phyloP scores from a whole-genome alignment of 2,113 vertebrate species.

The Erinaceus europaeus region DNA sequence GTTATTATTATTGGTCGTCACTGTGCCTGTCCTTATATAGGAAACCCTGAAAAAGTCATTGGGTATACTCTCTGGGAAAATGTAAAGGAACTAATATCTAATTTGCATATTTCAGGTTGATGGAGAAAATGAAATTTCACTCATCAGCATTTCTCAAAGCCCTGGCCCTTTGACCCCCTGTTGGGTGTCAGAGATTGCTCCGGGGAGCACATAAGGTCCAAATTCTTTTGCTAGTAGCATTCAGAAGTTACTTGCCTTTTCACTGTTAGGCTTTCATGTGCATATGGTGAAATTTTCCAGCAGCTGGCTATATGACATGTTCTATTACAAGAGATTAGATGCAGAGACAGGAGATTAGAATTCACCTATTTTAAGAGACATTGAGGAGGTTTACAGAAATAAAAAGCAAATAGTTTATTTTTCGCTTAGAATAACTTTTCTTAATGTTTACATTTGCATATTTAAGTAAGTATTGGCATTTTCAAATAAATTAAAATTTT shows the following conservation, averaged over 20 bases:
- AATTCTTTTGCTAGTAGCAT: not conserved
- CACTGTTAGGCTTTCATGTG: not conserved
- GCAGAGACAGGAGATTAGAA: not conserved
- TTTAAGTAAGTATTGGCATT: not conserved
- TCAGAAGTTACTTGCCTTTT: slow-evolving; percentile 8
- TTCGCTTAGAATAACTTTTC: slow-evolving; percentile 4
- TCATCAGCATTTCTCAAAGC: not conserved
- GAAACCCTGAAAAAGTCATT: not conserved
- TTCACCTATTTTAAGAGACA: not conserved
- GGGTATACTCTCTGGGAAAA: not conserved
- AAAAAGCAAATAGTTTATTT: not conserved
- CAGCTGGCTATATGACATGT: not conserved
- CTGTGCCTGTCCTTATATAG: not conserved
- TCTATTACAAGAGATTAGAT: not conserved
- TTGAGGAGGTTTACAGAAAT: not conserved
- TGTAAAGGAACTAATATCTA: not conserved
- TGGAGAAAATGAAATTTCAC: not conserved
- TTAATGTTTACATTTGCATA: not conserved
- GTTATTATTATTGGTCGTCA: not conserved
- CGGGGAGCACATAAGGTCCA: not conserved
- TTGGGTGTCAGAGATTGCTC: not conserved
- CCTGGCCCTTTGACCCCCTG: not conserved
- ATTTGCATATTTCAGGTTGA: not conserved
- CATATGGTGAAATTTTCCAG: not conserved
- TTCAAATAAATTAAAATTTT: slow-evolving; percentile 2